These are phyloP conservation scores for Dendrolimus houi DNA, from an alignment of 2,888 invertebrate species.

Conservation along the genomic window DNA sequence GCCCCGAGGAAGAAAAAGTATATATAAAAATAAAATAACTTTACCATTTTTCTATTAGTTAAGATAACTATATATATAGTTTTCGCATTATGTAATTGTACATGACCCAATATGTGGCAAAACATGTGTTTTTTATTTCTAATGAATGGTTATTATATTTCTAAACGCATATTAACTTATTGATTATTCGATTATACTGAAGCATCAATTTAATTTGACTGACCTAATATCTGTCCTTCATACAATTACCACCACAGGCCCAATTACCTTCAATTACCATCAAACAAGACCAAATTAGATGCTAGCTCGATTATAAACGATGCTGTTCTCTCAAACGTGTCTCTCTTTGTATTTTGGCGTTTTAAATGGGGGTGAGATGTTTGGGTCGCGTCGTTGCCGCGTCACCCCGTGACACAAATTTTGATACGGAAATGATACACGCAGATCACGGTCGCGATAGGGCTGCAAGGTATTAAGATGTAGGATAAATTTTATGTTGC, in stretches of 20 bases:
- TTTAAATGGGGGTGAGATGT: slow-evolving; percentile 18
- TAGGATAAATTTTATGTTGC: too few relatives aligned
- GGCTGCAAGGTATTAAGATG: too few relatives aligned
- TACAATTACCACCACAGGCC: not conserved
- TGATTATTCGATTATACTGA: too few relatives aligned
- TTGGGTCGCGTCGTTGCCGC: not conserved
- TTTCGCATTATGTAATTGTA: too few relatives aligned
- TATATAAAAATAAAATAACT: too few relatives aligned
- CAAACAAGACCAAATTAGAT: slow-evolving; percentile 18
- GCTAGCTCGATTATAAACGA: slow-evolving; percentile 4
- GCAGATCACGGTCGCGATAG: not conserved
- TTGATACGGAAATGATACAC: not conserved
- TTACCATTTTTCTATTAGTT: too few relatives aligned
- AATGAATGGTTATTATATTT: too few relatives aligned
- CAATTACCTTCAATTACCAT: slow-evolving; percentile 8
- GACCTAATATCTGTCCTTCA: not conserved
- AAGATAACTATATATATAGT: too few relatives aligned
- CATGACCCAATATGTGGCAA: too few relatives aligned
- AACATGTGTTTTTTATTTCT: too few relatives aligned
- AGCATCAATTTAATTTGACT: not conserved
- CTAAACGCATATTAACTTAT: too few relatives aligned
- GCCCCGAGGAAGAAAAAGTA: too few relatives aligned
- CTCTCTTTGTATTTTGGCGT: slow-evolving; percentile 15
- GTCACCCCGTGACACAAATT: not conserved
- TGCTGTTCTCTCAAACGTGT: not conserved